Base-by-base conservation (phyloP, 2,888 invertebrate genomes). In the Drosophila ezoana region DNA sequence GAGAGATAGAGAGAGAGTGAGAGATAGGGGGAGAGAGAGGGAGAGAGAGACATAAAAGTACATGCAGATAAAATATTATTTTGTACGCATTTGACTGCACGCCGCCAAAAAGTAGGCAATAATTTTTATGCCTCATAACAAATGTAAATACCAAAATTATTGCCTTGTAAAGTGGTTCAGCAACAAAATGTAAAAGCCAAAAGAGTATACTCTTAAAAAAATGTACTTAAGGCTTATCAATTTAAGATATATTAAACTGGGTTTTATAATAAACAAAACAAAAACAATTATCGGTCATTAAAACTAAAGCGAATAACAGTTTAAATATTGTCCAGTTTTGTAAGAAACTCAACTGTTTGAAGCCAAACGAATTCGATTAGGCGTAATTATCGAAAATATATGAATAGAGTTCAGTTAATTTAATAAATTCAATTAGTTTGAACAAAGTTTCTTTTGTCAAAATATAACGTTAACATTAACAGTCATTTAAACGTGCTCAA, bases 81-180 rank as follows among this genome's bases (percentile, higher is more conserved):
- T 72, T 53, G 65, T 63, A 37, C 45, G 51, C 53, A 74, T 23
- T 59, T 71, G 59, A 57, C 56, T 9, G 41, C 9, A 4, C 16
- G 28, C 18, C 5, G 23, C 61, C 63, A 59, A 77, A 66, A 72
- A 69, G 56, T 67, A 65, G 60, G 71, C 71, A 80, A 83, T 74
- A 33, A 66, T 61, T 70, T 79, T 35, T 58, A 58, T 54, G 43
- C 20, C 35, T 38, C 43, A 37, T 40, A 45, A 16, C 16, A 45
- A 48, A 38, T 28, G 37, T 47, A 13, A 23, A 28, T 16, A 32
- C n/a, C 45, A 37, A 52, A 51, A 67, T 60, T 74, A 48, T 51
- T 58, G 41, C 54, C 59, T 14, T 53, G 43, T 44, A 53, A 59
- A 54, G 58, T 40, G 23, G 14, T 23, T 23, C 44, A 49, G 41